A percentile compares a stretch with the other conserved stretches of the same genome.
Conservation (phyloP, 2,113 vertebrate genomes). For the Lepus europaeus region DNA sequence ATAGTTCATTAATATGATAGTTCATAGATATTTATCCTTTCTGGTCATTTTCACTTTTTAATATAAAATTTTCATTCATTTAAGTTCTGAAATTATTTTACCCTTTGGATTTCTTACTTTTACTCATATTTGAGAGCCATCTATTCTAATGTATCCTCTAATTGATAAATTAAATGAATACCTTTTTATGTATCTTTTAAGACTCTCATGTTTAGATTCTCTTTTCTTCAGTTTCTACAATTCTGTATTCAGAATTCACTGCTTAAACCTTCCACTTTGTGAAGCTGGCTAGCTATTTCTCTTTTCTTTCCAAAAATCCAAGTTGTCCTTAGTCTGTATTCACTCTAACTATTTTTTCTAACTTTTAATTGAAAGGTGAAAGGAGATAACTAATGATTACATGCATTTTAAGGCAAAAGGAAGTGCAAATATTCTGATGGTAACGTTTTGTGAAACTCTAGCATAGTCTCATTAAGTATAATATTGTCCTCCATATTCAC, state of each 20-base stretch:
- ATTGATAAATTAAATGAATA: constrained; percentile 2
- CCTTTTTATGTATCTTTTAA: neutral
- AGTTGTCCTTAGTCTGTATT: neutral
- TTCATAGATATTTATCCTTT: neutral
- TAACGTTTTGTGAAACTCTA: neutral
- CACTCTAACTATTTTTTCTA: neutral
- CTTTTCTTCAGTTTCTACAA: neutral
- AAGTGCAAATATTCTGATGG: neutral
- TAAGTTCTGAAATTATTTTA: neutral
- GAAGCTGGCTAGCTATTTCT: neutral
- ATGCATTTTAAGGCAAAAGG: neutral
- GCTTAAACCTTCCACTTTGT: neutral
- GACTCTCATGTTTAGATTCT: neutral
- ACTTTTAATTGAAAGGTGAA: neutral
- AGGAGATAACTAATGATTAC: neutral
- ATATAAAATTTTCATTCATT: neutral
- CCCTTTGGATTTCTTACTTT: neutral
- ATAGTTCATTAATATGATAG: neutral
- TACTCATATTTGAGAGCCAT: neutral
- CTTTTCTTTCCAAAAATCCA: neutral
- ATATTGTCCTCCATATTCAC: neutral
- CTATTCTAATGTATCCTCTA: neutral
- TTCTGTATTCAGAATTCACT: neutral
- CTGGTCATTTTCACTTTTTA: neutral
- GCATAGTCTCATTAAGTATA: neutral